Conservation (phyloP, 2,888 invertebrate species). For the Clepsis dumicolana region DNA sequence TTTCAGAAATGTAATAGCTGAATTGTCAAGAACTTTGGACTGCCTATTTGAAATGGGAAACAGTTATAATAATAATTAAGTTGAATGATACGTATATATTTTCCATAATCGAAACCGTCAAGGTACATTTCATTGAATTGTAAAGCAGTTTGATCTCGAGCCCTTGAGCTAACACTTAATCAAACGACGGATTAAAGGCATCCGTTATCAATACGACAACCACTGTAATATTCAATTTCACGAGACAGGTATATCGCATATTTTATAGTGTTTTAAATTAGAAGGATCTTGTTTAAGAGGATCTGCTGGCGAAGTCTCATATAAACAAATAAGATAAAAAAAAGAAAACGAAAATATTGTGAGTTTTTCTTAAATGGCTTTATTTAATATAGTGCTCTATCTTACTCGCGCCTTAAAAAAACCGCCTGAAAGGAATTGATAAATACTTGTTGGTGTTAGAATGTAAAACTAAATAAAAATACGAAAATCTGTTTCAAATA, state of each 20-base stretch:
- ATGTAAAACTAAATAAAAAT: too few species aligned
- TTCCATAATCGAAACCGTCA: neutral
- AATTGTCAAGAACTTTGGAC: too few species aligned
- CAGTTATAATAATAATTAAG: too few species aligned
- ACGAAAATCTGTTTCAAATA: too few species aligned
- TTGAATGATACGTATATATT: neutral
- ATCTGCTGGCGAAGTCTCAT: neutral
- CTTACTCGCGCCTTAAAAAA: too few species aligned
- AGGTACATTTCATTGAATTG: neutral
- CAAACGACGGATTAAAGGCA: conserved; percentile 36
- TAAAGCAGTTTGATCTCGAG: conserved; percentile 6
- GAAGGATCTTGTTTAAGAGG: conserved; percentile 51
- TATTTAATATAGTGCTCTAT: too few species aligned
- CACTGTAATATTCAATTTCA: conserved; percentile 38
- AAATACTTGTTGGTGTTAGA: too few species aligned
- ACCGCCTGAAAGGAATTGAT: too few species aligned
- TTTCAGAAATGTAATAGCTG: too few species aligned
- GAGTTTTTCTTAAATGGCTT: too few species aligned
- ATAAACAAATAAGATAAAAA: neutral
- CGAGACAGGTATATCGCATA: conserved; percentile 41
- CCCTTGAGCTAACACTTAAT: conserved; percentile 34
- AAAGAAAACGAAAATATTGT: too few species aligned
- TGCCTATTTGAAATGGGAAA: too few species aligned
- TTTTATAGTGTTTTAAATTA: conserved; percentile 41
- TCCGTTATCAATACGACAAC: conserved; percentile 36